Evolutionary conservation across 2,113 vertebrate species (phyloP).

Genomic region (Cavia aperea): DNA sequence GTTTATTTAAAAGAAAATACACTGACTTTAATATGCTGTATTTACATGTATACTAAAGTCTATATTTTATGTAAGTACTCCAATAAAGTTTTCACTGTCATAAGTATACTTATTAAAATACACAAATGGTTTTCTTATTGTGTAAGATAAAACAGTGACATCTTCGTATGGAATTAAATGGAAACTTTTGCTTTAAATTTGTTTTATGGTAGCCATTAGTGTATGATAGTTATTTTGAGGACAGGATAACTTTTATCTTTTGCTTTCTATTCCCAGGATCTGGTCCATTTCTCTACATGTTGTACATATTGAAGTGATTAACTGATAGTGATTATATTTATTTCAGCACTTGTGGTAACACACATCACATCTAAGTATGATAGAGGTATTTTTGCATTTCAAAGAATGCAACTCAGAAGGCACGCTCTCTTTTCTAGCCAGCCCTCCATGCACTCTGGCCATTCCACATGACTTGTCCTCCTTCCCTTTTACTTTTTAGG

Average conservation of each 20-base stretch:
- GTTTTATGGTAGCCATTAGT: constrained; percentile 16
- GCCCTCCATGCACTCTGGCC: not conserved
- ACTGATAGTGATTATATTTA: not conserved
- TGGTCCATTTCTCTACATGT: not conserved
- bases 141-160: not conserved
- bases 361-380: not conserved
- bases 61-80: not conserved
- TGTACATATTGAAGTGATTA: not conserved
- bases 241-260: not conserved
- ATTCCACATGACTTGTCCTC: not conserved
- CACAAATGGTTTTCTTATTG: not conserved
- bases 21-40: not conserved
- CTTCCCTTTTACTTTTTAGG: not conserved
- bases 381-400: not conserved
- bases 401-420: not conserved
- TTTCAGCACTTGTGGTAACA: not conserved
- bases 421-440: not conserved
- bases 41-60: not conserved
- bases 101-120: not conserved
- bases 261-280: not conserved
- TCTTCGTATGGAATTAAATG: not conserved
- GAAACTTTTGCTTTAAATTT: not conserved
- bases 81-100: not conserved
- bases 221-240: not conserved
- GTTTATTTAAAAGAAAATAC: not conserved